Conservation (phyloP, 1,140 invertebrate genomes). For the Drosophila sechellia region DNA sequence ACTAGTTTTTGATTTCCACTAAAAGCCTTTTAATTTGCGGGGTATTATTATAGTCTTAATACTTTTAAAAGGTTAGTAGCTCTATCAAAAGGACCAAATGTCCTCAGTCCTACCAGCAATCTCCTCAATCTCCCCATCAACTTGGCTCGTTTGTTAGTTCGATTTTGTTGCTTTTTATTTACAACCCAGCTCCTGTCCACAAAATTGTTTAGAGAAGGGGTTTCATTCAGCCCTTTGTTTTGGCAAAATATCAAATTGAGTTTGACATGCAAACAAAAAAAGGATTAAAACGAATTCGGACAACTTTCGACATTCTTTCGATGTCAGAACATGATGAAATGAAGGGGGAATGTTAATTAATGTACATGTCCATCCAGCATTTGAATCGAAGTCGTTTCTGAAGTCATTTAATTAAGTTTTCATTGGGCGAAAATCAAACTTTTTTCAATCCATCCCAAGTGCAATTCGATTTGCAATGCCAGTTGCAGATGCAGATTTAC, state of each 20-base stretch:
- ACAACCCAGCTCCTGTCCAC: conserved; percentile 4
- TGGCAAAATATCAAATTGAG: conserved; percentile 60
- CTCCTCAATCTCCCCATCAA: not conserved
- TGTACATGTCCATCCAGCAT: conserved; percentile 9
- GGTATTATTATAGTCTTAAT: not conserved
- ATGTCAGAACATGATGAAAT: conserved; percentile 21
- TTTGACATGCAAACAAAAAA: conserved; percentile 59
- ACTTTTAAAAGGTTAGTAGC: not conserved
- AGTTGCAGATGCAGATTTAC: not conserved
- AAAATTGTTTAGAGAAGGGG: not conserved
- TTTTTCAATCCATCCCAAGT: not conserved
- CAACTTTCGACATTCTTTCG: conserved; percentile 11
- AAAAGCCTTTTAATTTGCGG: not conserved
- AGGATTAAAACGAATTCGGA: conserved; percentile 8
- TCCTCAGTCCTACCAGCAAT: not conserved
- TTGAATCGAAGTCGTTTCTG: conserved; percentile 1
- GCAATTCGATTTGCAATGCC: conserved; percentile 1
- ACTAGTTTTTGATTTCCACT: not conserved
- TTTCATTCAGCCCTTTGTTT: conserved; percentile 11
- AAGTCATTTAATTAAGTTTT: conserved; percentile 8
- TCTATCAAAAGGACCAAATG: not conserved
- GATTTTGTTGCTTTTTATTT: conserved; percentile 54
- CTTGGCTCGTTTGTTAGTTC: conserved; percentile 58
- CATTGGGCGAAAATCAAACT: not conserved
- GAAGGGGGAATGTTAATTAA: conserved; percentile 20